phyloP scores from a whole-genome alignment of 2,797 vertebrate species.

The Xerus rutilus region DNA sequence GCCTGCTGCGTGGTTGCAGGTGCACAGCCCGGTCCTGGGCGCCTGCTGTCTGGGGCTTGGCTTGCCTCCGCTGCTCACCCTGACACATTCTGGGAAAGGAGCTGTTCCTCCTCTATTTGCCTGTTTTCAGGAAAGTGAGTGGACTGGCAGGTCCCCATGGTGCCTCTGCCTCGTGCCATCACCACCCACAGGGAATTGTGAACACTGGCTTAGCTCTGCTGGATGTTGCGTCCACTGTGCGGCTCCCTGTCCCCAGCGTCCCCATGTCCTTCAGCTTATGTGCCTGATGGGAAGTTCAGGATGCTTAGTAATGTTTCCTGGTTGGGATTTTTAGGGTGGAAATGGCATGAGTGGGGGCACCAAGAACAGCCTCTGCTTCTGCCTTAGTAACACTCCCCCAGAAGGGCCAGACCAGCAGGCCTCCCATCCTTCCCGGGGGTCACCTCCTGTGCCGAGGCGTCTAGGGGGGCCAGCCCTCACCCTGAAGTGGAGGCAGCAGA shows the following conservation, averaged over 20 bases:
- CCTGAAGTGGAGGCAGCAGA: too few species aligned
- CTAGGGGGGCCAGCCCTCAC: too few species aligned
- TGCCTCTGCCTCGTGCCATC: fast-evolving
- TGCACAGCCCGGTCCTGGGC: too few species aligned
- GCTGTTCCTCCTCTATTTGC: too few species aligned
- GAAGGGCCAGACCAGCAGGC: not conserved
- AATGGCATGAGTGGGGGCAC: too few species aligned
- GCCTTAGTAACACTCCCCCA: not conserved
- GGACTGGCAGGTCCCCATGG: not conserved
- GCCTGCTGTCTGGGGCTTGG: fast-evolving
- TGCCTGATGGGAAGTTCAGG: not conserved
- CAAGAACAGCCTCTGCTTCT: not conserved
- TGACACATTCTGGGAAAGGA: not conserved
- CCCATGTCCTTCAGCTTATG: not conserved
- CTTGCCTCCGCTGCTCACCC: fast-evolving
- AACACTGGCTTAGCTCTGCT: not conserved
- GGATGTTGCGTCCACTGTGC: not conserved
- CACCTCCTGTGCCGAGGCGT: too few species aligned
- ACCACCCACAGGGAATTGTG: too few species aligned
- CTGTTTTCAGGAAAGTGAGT: not conserved
- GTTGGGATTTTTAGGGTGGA: not conserved
- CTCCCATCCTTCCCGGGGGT: too few species aligned
- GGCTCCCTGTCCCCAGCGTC: not conserved
- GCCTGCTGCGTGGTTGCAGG: too few species aligned
- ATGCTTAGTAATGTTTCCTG: too few species aligned